Evolutionary conservation across 2,888 invertebrate genomes (phyloP).

Genomic region (Aspidiotus rigidus): DNA sequence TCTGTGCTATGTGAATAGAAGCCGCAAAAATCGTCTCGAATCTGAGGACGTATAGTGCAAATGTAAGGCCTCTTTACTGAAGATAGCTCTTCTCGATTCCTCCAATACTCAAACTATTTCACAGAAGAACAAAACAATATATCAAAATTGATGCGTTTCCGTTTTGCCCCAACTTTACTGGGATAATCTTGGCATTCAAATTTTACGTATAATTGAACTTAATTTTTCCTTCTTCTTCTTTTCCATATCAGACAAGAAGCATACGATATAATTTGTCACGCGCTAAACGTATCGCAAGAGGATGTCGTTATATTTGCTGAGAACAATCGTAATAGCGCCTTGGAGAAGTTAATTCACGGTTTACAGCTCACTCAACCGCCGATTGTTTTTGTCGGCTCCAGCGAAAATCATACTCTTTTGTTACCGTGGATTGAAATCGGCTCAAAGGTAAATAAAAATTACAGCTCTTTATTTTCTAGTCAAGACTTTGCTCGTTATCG

Average conservation of each 20-base stretch:
- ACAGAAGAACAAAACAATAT: too few species aligned
- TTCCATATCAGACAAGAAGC: slow-evolving; percentile 61
- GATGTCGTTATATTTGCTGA: slow-evolving; percentile 68
- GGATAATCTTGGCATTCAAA: not conserved
- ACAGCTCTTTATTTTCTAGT: too few species aligned
- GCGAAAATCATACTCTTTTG: slow-evolving; percentile 65
- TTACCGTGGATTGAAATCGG: slow-evolving; percentile 74
- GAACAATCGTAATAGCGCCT: slow-evolving; percentile 64
- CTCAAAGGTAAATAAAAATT: slow-evolving; percentile 56
- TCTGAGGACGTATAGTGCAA: too few species aligned
- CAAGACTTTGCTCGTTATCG: too few species aligned
- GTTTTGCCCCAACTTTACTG: too few species aligned
- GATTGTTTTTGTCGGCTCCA: slow-evolving; percentile 69
- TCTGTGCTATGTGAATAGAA: too few species aligned
- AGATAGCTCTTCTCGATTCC: too few species aligned
- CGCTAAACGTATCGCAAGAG: slow-evolving; percentile 69
- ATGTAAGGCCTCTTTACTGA: too few species aligned
- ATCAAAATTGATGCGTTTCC: too few species aligned
- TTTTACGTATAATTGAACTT: not conserved
- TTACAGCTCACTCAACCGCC: slow-evolving; percentile 54
- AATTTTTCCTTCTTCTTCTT: slow-evolving; percentile 14
- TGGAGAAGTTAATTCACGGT: slow-evolving; percentile 65
- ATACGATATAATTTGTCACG: slow-evolving; percentile 64
- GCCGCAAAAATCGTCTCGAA: too few species aligned
- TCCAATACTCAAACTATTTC: too few species aligned